These are phyloP conservation scores for Gambusia yucatana DNA, from an alignment of 2,797 vertebrate species.

Conservation along the genomic window DNA sequence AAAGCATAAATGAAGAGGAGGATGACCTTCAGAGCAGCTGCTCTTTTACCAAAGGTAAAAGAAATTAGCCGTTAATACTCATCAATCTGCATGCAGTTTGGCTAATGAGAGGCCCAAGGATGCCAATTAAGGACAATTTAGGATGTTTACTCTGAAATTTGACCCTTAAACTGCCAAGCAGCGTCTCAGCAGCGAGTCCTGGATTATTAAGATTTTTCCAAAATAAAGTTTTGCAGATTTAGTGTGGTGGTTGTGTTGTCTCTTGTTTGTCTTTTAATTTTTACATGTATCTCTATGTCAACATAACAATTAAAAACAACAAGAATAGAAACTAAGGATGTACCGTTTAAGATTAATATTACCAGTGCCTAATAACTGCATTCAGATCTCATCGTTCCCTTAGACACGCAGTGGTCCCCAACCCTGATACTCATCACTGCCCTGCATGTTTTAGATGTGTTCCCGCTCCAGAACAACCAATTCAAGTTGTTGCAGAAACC, in stretches of 20 bases:
- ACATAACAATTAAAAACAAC: background rate
- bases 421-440: too few relatives aligned
- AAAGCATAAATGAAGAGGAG: conserved; percentile 2
- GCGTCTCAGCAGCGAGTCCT: background rate
- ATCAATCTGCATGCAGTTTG: background rate
- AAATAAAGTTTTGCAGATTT: background rate
- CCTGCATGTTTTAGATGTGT: background rate
- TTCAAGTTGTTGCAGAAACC: background rate
- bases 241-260: background rate
- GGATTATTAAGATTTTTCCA: background rate
- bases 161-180: conserved; percentile 1
- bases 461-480: background rate
- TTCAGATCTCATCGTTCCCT: background rate
- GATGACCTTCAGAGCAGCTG: conserved; percentile 11
- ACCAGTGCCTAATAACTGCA: background rate
- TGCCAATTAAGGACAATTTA: conserved; percentile 14
- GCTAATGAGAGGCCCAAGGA: conserved; percentile 17
- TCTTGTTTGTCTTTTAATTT: background rate
- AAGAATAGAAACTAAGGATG: background rate
- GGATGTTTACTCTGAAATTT: conserved; percentile 15
- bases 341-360: background rate
- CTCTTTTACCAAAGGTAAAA: background rate
- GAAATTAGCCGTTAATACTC: conserved; percentile 1
- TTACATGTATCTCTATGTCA: background rate
- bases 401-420: too few relatives aligned